A percentile compares a stretch with the other conserved stretches of the same genome.
Evolutionary conservation across 2,888 invertebrate genomes (phyloP).

Genomic region (Cyrtodaria siliqua): DNA sequence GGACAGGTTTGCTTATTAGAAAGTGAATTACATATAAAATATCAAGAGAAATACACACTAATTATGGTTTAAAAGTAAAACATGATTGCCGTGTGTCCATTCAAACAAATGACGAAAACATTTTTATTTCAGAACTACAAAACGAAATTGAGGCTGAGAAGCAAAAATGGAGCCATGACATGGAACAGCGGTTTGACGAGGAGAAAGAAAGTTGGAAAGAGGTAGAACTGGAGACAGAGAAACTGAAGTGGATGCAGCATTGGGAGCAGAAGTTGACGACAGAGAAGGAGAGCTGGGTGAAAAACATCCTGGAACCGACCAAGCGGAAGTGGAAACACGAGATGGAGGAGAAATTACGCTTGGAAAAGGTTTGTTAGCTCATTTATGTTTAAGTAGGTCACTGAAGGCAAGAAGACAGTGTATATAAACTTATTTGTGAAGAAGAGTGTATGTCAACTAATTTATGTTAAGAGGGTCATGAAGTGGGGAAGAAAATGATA

Average conservation of each 20-base stretch:
- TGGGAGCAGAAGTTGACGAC: constrained; percentile 41
- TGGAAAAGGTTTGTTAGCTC: constrained; percentile 50
- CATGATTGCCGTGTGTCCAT: no score
- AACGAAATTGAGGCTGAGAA: constrained; percentile 44
- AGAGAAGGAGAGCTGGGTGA: constrained; percentile 51
- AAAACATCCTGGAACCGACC: constrained; percentile 54
- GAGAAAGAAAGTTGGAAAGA: constrained; percentile 58
- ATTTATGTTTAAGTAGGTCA: no score
- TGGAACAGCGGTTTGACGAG: constrained; percentile 46
- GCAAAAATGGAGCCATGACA: constrained; percentile 47
- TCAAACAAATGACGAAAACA: no score
- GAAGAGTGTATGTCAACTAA: no score
- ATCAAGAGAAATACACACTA: no score
- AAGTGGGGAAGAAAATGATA: no score
- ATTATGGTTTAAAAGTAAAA: no score
- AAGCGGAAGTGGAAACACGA: constrained; percentile 54
- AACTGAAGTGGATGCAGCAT: constrained; percentile 52
- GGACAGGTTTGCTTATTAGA: no score
- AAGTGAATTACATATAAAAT: no score
- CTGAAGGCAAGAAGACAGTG: no score
- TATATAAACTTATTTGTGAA: no score
- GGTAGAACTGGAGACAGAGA: constrained; percentile 60
- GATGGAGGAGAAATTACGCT: constrained; percentile 40
- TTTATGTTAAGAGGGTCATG: no score
- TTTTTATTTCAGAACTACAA: constrained; percentile 28